Evolutionary conservation across 2,113 vertebrate species (phyloP), one percentile per base, ranked within the genome.

Genomic region (Melanerpes aurifrons): DNA sequence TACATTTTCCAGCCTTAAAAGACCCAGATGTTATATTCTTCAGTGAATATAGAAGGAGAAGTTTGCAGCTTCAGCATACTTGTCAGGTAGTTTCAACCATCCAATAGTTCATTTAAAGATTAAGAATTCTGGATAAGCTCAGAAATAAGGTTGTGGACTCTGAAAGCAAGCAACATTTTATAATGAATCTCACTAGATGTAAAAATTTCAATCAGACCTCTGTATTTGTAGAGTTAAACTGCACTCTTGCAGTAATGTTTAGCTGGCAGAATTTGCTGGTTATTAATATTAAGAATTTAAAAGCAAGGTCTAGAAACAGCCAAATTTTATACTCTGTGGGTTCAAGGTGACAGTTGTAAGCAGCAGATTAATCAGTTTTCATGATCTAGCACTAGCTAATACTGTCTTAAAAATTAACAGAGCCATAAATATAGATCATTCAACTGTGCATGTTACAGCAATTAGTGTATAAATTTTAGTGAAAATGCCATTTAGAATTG

Each of bases 141-240:
- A 71, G 67, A 78, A 87, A 40, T 73, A 45, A 63, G 32, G 22
- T 56, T 61, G 28, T 64, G 29, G n/a, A 53, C 37, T 83, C 40
- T 26, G 31, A 84, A 73, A 86, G 61, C 61, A 58, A 77, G 69
- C 40, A 81, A 31, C 17, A 26, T 86, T 86, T 93, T 74, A 20
- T 93, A 89, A 87, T 89, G 57, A 81, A 89, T 87, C n/a, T 58
- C 63, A 31, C 87, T 80, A 93, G 74, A 67, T 25, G 47, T 89
- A 74, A 62, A 89, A 89, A 69, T 74, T 89, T 81, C 78, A 81
- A 77, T 89, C 77, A 91, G 64, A 69, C 64, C 53, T 70, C 62
- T 84, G 7, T 89, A 57, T 76, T 82, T 88, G 83, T 22, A 45
- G 68, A 83, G 77, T 47, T 93, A 50, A 15, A 4, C 53, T 47